These are phyloP conservation scores for Eidolon dupreanum DNA, from an alignment of 2,797 vertebrate species.

Conservation along the genomic window DNA sequence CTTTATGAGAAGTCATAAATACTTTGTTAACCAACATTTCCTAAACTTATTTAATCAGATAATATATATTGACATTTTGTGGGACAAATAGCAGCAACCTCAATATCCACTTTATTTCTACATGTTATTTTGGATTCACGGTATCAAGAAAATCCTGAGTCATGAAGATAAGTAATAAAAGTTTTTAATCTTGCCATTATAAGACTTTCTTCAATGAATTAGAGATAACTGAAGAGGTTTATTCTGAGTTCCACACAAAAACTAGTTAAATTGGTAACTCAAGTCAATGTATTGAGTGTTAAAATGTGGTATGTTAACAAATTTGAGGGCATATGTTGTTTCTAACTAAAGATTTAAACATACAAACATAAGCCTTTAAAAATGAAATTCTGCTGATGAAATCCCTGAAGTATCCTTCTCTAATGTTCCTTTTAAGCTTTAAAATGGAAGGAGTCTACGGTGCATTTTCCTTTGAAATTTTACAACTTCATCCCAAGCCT, in stretches of 20 bases:
- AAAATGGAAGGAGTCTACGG: neutral
- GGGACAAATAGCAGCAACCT: neutral
- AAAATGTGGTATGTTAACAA: neutral
- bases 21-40: neutral
- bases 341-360: slow-evolving; percentile 32
- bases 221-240: neutral
- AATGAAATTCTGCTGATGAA: neutral
- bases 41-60: neutral
- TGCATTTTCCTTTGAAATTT: neutral
- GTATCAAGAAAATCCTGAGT: slow-evolving; percentile 8
- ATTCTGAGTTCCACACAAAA: slow-evolving; percentile 8
- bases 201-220: slow-evolving; percentile 21
- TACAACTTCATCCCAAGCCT: neutral
- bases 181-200: neutral
- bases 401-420: neutral
- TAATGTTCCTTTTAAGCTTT: neutral
- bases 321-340: neutral
- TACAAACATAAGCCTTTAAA: neutral
- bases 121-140: neutral
- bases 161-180: neutral
- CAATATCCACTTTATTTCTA: neutral
- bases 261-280: neutral
- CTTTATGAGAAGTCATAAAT: neutral
- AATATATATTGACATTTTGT: neutral
- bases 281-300: neutral